Conservation (phyloP, 2,888 invertebrate genomes). For the Macrophya alboannulata region DNA sequence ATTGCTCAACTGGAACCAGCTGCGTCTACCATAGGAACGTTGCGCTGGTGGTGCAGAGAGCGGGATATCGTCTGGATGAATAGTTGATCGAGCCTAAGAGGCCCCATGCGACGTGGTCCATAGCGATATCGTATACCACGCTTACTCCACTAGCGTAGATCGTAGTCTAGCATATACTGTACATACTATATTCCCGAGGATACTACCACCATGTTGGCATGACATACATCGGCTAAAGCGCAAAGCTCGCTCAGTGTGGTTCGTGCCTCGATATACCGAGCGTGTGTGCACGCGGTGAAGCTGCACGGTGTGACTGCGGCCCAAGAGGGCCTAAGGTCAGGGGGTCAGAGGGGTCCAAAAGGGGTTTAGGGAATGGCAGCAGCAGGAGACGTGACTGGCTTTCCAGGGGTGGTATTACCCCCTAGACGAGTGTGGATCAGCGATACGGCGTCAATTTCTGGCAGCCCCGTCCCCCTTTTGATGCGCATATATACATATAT, state of each 20-base stretch:
- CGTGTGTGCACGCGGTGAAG: slow-evolving; percentile 15
- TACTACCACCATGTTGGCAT: slow-evolving; percentile 56
- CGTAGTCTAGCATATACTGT: slow-evolving; percentile 63
- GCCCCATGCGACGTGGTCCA: slow-evolving; percentile 65
- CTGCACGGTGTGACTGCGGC: slow-evolving; percentile 54
- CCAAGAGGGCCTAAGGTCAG: slow-evolving; percentile 57
- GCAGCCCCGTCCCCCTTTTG: slow-evolving; percentile 2
- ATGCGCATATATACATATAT: neutral
- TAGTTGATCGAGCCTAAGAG: slow-evolving; percentile 71
- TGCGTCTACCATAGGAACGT: slow-evolving; percentile 4
- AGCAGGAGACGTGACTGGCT: slow-evolving; percentile 74
- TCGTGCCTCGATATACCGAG: slow-evolving; percentile 23
- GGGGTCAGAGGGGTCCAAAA: slow-evolving; percentile 64
- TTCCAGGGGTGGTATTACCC: slow-evolving; percentile 74
- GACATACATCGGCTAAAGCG: slow-evolving; percentile 5
- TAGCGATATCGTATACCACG: slow-evolving; percentile 59
- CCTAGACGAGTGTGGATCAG: slow-evolving; percentile 74
- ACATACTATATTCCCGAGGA: slow-evolving; percentile 3
- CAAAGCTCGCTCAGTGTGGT: slow-evolving; percentile 34
- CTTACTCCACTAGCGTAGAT: slow-evolving; percentile 43
- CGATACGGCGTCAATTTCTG: slow-evolving; percentile 75
- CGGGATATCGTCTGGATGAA: slow-evolving; percentile 62
- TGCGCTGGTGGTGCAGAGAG: slow-evolving; percentile 29
- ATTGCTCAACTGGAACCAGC: slow-evolving; percentile 47
- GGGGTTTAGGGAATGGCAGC: slow-evolving; percentile 66